Base-by-base conservation (phyloP, 2,888 invertebrate genomes). In the Agonopterix heracliana region DNA sequence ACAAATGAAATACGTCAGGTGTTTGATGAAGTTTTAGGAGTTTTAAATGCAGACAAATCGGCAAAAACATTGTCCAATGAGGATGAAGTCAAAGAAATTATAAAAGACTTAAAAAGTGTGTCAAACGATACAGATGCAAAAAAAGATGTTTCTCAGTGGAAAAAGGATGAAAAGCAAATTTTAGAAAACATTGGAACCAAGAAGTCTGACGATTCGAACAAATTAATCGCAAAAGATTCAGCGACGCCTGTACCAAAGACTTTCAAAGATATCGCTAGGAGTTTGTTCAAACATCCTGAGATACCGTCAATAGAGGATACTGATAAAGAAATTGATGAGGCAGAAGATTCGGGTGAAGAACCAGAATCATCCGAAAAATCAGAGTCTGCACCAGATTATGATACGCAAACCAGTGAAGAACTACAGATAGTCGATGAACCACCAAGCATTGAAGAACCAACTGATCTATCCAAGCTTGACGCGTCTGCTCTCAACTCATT, bases 1-100 rank as follows among this genome's bases (percentile, higher is more conserved):
- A 61, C 61, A 1, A 61, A 59, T 1, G 69, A 78, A 62, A 70
- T 82, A 45, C 66, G 66, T 41, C 54, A 61, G 38, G 60, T 74
- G 36, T 65, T 78, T 11, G 63, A 73, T 53, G 61, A 69, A 56
- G 63, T 78, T 26, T 58, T 77, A 13, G 55, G 64, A 45, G 61
- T 67, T 48, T 48, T 64, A n/a, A 59, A 66, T 13, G 56, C 61
- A 48, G 57, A 64, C 44, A 46, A 50, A 7, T 52, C 50, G 14
- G 49, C 51, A 1, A 40, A 48, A 1, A 41, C 12, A n/a, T 45
- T 46, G 34, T 50, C 59, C 0, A 60, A 71, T n/a, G 67, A 64
- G 48, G 53, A 55, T 9, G 72, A 74, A 63, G 55, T 78, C 3
- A 63, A 74, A 53, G 59, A 55, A 34, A 65, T 75, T 26, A 51